Evolutionary conservation across 2,797 vertebrate species (phyloP), one percentile per base, ranked within the genome.

Genomic region (Melopsittacus undulatus): DNA sequence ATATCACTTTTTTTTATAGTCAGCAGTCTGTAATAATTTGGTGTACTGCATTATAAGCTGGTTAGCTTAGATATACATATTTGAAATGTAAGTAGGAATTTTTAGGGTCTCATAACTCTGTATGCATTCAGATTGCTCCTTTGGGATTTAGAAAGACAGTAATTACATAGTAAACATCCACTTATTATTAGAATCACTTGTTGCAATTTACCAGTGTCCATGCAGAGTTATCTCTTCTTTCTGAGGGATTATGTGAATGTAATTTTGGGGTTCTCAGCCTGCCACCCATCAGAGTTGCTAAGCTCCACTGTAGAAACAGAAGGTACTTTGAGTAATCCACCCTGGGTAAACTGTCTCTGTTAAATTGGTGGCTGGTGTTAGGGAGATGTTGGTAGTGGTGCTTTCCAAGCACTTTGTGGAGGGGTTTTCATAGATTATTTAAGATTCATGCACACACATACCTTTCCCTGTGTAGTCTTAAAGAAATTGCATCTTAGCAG

Each of bases 131-230:
- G 40, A 79, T 51, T 36, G 30, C 42, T 91, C 51, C 57, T 69
- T 30, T 56, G 91, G 59, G 83, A 92, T 93, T 96, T 86, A 91
- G 51, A 87, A 88, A 88, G 72, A 83, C 34, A 45, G 32, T 90
- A 96, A 96, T 93, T 92, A 72, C 54, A 62, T 59, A n/a, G 49
- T 85, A 94, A 96, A 91, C 70, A 59, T 83, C 64, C 32, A 79
- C 15, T 94, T 69, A 79, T 90, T 92, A 92, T 66, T 90, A 87
- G 63, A 92, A 87, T 87, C 74, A 89, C 62, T 83, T 94, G 69
- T 85, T 94, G 69, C 76, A 90, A 76, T 14, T 88, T 79, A 93
- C 38, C 27, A 75, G 70, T 64, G 75, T 91, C 75, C 64, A 8
- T 62, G 79, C 64, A 91, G 68, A 75, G 87, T 75, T 80, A 85